Conservation (phyloP, 23 tunicate species). For the Oikopleura albicans region DNA sequence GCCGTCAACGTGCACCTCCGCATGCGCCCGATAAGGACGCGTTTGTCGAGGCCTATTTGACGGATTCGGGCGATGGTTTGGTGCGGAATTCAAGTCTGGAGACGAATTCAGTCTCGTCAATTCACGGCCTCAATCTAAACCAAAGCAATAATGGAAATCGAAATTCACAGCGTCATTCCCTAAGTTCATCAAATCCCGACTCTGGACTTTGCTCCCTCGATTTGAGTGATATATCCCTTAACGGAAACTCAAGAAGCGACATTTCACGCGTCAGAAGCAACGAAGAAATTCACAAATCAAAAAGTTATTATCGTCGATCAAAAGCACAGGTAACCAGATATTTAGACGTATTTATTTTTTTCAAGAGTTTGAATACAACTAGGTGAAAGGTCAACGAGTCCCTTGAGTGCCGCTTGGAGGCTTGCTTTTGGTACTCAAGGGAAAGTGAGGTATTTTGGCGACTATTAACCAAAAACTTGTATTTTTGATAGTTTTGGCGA, state of each 20-base stretch:
- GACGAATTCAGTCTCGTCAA: not conserved
- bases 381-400: too few species aligned
- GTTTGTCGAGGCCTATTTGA: too few species aligned
- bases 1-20: not conserved
- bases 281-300: not conserved
- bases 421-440: too few species aligned
- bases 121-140: not conserved
- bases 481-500: too few species aligned
- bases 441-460: too few species aligned
- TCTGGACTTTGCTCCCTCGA: constrained; percentile 13
- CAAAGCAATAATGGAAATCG: not conserved
- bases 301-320: not conserved
- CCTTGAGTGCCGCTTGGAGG: too few species aligned
- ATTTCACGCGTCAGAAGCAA: not conserved
- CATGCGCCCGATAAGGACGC: not conserved
- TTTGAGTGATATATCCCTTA: constrained; percentile 1
- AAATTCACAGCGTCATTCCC: not conserved
- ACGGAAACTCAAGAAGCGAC: not conserved
- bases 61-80: not conserved
- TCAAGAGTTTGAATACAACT: too few species aligned
- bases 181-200: not conserved
- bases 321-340: not conserved
- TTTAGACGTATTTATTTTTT: too few species aligned
- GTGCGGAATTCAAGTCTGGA: not conserved
- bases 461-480: too few species aligned